Evolutionary conservation across 2,797 vertebrate genomes (phyloP).

Genomic region (Helarctos malayanus): DNA sequence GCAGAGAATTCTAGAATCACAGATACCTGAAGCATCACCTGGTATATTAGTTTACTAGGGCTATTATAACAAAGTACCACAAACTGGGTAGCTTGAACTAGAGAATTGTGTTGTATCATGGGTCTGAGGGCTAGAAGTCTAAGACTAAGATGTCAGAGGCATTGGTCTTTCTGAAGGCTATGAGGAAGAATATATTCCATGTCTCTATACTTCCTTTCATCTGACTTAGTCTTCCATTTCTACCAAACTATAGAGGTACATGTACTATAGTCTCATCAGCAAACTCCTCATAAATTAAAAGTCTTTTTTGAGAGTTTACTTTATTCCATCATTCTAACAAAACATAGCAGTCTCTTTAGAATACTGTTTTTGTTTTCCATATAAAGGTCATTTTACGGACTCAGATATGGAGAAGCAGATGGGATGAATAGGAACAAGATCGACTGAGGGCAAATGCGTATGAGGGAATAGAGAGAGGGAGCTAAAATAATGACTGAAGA

Average conservation of each 20-base stretch:
- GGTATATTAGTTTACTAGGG: neutral
- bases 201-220: neutral
- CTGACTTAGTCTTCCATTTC: neutral
- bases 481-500: neutral
- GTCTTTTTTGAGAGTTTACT: neutral
- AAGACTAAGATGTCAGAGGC: neutral
- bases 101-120: neutral
- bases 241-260: neutral
- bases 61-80: neutral
- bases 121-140: neutral
- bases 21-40: neutral
- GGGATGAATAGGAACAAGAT: neutral
- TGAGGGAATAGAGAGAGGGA: neutral
- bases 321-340: neutral
- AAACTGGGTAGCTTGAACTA: neutral
- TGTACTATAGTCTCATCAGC: neutral
- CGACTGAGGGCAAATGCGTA: neutral
- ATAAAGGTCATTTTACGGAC: neutral
- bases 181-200: too few relatives aligned
- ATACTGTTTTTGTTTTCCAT: neutral
- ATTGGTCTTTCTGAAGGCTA: neutral
- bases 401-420: too few relatives aligned
- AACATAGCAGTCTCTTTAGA: neutral
- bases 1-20: neutral
- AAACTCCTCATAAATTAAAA: neutral